A percentile compares a stretch with the other conserved stretches of the same genome.
phyloP scores from a whole-genome alignment of 30 jellyfish, hydroid and myxozoan genomes.

The Sanderia malayensis region DNA sequence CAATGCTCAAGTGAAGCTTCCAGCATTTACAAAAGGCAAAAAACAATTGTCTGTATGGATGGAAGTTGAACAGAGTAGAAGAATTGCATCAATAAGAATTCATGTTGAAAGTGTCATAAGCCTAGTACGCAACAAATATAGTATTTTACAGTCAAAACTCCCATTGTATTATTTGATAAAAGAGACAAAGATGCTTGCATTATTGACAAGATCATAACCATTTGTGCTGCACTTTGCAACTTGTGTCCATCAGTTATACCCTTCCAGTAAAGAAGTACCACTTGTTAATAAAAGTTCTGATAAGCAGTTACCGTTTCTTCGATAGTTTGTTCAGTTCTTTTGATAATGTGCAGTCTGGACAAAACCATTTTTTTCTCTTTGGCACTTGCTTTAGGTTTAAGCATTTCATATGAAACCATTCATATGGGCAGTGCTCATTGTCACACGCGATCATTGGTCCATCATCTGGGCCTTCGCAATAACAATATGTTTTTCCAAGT shows the following conservation, averaged over 20 bases:
- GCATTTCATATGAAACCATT: background rate
- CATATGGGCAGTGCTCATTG: constrained; percentile 2
- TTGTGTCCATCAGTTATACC: background rate
- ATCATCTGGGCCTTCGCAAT: constrained; percentile 35
- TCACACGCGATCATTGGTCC: constrained; percentile 3
- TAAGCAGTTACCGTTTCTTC: too few relatives aligned
- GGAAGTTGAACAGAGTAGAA: constrained; percentile 38
- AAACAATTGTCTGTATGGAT: constrained; percentile 28
- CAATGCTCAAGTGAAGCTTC: too few relatives aligned
- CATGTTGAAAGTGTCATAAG: constrained; percentile 49
- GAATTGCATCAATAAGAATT: constrained; percentile 36
- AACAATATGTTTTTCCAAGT: constrained; percentile 2
- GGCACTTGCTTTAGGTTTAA: constrained; percentile 1
- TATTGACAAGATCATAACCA: constrained; percentile 29
- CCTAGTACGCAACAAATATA: constrained; percentile 32
- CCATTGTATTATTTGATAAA: constrained; percentile 23
- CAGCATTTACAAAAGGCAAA: too few relatives aligned
- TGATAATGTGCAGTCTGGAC: constrained; percentile 1
- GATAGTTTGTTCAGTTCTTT: background rate
- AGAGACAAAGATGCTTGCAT: constrained; percentile 9
- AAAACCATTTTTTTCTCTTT: background rate
- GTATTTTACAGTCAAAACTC: constrained; percentile 35
- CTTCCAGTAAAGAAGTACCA: background rate
- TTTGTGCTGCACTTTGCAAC: constrained; percentile 37
- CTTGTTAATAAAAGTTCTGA: background rate